A percentile compares a stretch with the other conserved stretches of the same genome.
phyloP scores from a whole-genome alignment of 2,888 invertebrate species.

The Drosophila silvestris region DNA sequence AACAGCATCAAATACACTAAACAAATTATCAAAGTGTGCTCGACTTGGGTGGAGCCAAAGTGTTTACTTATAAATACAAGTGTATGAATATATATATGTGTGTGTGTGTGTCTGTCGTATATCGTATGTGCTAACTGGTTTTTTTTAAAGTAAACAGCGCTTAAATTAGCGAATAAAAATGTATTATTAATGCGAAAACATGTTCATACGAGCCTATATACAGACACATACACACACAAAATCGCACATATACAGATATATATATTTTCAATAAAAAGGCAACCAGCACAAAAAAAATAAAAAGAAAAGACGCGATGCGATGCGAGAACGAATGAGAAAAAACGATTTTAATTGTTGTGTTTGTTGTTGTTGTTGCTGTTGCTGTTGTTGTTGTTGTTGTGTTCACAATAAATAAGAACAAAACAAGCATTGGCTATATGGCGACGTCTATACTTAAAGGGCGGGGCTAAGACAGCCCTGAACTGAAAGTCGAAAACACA shows the following conservation, averaged over 20 bases:
- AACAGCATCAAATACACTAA: slow-evolving; percentile 47
- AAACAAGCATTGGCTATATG: slow-evolving; percentile 36
- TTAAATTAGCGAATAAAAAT: slow-evolving; percentile 82
- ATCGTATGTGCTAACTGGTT: slow-evolving; percentile 74
- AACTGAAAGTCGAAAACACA: slow-evolving; percentile 30
- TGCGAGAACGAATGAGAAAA: slow-evolving; percentile 46
- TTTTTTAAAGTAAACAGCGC: slow-evolving; percentile 70
- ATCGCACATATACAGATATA: slow-evolving; percentile 9
- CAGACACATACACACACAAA: slow-evolving; percentile 5
- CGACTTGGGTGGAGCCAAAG: slow-evolving; percentile 62
- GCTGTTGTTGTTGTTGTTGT: slow-evolving; percentile 31
- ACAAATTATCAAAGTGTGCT: slow-evolving; percentile 47
- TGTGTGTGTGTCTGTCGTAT: slow-evolving; percentile 23
- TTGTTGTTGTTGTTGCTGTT: slow-evolving; percentile 41
- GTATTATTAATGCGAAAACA: slow-evolving; percentile 82
- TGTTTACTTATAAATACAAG: slow-evolving; percentile 5
- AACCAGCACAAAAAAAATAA: slow-evolving; percentile 7
- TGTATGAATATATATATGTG: slow-evolving; percentile 13
- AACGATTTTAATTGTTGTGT: slow-evolving; percentile 51
- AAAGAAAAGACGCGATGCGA: slow-evolving; percentile 34
- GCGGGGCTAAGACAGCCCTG: slow-evolving; percentile 64
- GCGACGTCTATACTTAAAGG: slow-evolving; percentile 68
- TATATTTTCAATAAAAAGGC: not conserved
- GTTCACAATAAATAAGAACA: slow-evolving; percentile 53
- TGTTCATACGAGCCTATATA: slow-evolving; percentile 66